A percentile compares a stretch with the other conserved stretches of the same genome.
Conservation (phyloP, 2,888 invertebrate species). For the Dyspetes luteomarginatus region DNA sequence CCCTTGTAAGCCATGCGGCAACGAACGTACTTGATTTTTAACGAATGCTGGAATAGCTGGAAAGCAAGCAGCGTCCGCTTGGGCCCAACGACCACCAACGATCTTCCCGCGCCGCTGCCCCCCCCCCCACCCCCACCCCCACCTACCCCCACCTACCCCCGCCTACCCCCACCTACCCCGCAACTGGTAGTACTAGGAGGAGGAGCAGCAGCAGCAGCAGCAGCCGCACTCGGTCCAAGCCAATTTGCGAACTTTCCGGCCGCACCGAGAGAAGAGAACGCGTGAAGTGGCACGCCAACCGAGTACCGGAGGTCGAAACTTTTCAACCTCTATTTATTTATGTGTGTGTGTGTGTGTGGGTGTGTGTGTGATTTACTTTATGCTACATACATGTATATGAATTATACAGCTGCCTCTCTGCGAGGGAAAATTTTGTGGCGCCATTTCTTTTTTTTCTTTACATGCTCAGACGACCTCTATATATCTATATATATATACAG, state of each 20-base stretch:
- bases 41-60: conserved; percentile 61
- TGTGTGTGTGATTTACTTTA: conserved; percentile 19
- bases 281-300: conserved; percentile 6
- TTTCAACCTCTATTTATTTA: conserved; percentile 36
- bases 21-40: conserved; percentile 65
- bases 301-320: conserved; percentile 44
- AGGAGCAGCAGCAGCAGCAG: conserved; percentile 18
- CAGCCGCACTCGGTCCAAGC: conserved; percentile 52
- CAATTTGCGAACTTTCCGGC: conserved; percentile 64
- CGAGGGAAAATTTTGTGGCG: conserved; percentile 35
- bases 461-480: neutral
- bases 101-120: neutral
- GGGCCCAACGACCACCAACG: conserved; percentile 12
- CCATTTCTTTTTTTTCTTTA: conserved; percentile 28
- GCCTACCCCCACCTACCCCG: neutral
- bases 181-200: no score
- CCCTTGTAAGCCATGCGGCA: conserved; percentile 56
- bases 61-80: conserved; percentile 41
- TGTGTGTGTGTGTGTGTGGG: neutral
- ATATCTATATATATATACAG: neutral
- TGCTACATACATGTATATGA: conserved; percentile 8
- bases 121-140: conserved; percentile 2
- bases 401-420: conserved; percentile 22
- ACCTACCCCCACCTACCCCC: neutral
- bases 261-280: conserved; percentile 24